phyloP scores from a whole-genome alignment of 2,888 invertebrate genomes.

The Tinea trinotella region DNA sequence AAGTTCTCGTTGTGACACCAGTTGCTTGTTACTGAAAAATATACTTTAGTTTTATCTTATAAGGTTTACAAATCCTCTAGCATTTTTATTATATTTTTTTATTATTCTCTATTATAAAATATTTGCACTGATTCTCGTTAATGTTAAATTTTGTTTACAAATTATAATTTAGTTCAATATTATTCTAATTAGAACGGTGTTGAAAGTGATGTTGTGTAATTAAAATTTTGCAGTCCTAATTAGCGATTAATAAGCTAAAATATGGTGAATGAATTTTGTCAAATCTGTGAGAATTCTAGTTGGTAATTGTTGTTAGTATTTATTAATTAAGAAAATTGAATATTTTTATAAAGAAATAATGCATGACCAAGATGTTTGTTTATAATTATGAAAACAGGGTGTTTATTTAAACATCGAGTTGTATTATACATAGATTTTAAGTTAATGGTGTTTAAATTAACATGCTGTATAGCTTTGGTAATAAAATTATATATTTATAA shows the following conservation, averaged over 20 bases:
- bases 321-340: slow-evolving; percentile 39
- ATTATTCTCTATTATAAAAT: no score
- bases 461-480: slow-evolving; percentile 19
- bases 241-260: not conserved
- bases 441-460: not conserved
- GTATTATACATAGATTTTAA: not conserved
- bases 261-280: not conserved
- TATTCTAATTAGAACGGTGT: no score
- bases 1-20: no score
- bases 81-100: no score
- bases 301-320: slow-evolving; percentile 1
- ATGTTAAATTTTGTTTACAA: no score
- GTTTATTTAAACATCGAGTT: not conserved
- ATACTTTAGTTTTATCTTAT: no score
- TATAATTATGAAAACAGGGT: not conserved
- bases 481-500: not conserved
- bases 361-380: slow-evolving; percentile 41
- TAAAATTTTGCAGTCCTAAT: no score
- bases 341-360: slow-evolving; percentile 51
- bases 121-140: no score
- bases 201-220: no score
- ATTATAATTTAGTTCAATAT: no score
- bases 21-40: no score
- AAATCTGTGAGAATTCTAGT: not conserved
- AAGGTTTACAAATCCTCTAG: no score